Evolutionary conservation across 2,113 vertebrate species (phyloP), one percentile per base, ranked within the genome.

Genomic region (Oncorhynchus tshawytscha): DNA sequence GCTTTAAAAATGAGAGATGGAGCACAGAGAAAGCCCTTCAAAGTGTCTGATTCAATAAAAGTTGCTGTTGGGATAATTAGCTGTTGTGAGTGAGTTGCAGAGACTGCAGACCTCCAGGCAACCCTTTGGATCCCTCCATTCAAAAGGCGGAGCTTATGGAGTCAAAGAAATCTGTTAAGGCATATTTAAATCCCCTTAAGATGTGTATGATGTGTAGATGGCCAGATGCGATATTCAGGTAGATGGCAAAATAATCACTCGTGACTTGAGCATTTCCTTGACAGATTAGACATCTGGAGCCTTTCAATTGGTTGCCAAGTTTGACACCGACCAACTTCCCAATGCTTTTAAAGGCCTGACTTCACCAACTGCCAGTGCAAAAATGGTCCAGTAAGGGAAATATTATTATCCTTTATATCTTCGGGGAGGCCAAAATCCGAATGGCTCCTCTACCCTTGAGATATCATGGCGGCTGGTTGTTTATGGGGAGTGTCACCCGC

Each of bases 31-130:
- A 88, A 87, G 83, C 84, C 81, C 84, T 88, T 90, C 85, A 91
- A 88, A 90, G 85, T 89, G 88, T 90, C 87, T 77, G 85, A 84
- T 86, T 88, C 75, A 81, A 90, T 91, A 84, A 88, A 88, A 83
- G 87, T 90, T 88, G 84, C 81, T 1, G 66, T 68, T 1, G 51
- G 67, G 78, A 82, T 90, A 88, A 91, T 91, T 90, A 89, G 80
- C 71, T 68, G 60, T 73, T 77, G 82, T 72, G 71, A 80, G 77
- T 74, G 77, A 67, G 81, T 74, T 77, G 51, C 51, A 45, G 39
- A 45, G 9, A 45, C 34, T 2, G n/a, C 51, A 78, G 75, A 80
- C 84, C 76, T 85, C 69, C n/a, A 15, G 39, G 1, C 66, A 87
- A 86, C 83, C 82, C 84, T 87, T 89, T 84, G 5, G 67, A 68